Percentiles rank a stretch among this genome's conserved stretches.
phyloP scores from a whole-genome alignment of 2,797 vertebrate species.

The Centroberyx gerrardi region DNA sequence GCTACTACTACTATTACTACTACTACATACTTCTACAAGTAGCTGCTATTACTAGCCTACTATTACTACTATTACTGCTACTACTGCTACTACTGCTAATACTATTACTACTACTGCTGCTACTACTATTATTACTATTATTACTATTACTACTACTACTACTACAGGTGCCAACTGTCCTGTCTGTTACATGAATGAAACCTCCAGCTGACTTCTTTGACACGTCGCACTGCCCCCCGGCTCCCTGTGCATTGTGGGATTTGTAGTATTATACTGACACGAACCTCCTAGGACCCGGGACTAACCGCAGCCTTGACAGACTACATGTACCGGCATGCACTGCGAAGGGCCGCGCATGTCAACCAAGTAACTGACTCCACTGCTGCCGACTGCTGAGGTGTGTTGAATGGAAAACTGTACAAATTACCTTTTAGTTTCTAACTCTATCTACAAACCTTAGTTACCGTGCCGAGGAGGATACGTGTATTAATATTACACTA shows the following conservation, averaged over 20 bases:
- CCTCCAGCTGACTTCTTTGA: slow-evolving; percentile 13
- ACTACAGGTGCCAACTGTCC: too few relatives aligned
- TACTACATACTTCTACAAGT: too few relatives aligned
- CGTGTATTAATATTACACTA: too few relatives aligned
- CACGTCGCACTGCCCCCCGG: slow-evolving; percentile 51
- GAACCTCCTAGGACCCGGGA: too few relatives aligned
- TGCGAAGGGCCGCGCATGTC: slow-evolving; percentile 21
- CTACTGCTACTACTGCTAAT: too few relatives aligned
- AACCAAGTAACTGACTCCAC: not conserved
- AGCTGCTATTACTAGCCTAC: too few relatives aligned
- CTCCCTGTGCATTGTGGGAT: slow-evolving; percentile 11
- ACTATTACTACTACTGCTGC: too few relatives aligned
- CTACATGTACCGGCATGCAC: slow-evolving; percentile 60
- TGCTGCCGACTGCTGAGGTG: slow-evolving; percentile 37
- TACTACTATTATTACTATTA: too few relatives aligned
- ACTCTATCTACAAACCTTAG: slow-evolving; percentile 1
- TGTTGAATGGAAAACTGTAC: not conserved
- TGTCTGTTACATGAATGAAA: slow-evolving; percentile 27
- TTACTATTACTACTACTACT: too few relatives aligned
- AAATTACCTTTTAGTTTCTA: not conserved
- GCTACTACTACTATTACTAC: too few relatives aligned
- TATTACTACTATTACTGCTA: too few relatives aligned
- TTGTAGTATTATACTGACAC: slow-evolving; percentile 36
- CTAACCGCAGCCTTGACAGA: not conserved
- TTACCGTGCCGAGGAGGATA: too few relatives aligned